A percentile compares a stretch with the other conserved stretches of the same genome.
phyloP scores from a whole-genome alignment of 2,113 vertebrate species.

The Poeciliopsis prolifica region DNA sequence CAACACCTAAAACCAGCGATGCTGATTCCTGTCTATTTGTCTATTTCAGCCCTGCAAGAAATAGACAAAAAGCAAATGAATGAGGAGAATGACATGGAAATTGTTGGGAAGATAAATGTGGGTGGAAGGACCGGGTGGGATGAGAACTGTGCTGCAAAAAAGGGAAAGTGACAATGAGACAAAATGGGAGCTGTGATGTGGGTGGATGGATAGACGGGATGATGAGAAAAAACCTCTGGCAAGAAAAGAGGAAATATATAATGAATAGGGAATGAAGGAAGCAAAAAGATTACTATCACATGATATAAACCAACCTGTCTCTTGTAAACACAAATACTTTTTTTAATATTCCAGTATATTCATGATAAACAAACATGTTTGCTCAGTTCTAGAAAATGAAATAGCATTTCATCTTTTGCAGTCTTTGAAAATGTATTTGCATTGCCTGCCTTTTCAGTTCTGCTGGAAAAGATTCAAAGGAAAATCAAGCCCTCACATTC shows the following conservation, averaged over 20 bases:
- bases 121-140: conserved; percentile 23
- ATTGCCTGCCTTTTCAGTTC: no score
- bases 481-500: background rate
- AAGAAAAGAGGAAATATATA: conserved; percentile 7
- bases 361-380: background rate
- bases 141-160: conserved; percentile 23
- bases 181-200: conserved; percentile 33
- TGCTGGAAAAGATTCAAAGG: background rate
- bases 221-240: conserved; percentile 35
- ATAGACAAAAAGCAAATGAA: conserved; percentile 13
- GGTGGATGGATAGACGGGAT: conserved; percentile 38
- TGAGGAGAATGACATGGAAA: conserved; percentile 42
- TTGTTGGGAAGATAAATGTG: conserved; percentile 40
- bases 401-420: background rate
- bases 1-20: conserved; percentile 53
- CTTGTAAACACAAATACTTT: background rate
- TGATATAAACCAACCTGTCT: background rate
- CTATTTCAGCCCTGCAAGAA: conserved; percentile 20
- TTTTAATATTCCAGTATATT: background rate
- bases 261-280: background rate
- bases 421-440: background rate
- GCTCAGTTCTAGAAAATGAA: background rate
- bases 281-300: background rate
- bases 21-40: conserved; percentile 27
- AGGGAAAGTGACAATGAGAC: conserved; percentile 39